Percentiles rank a stretch among this genome's conserved stretches.
phyloP scores from a whole-genome alignment of 2,888 invertebrate genomes.

The Apamea epomidion region DNA sequence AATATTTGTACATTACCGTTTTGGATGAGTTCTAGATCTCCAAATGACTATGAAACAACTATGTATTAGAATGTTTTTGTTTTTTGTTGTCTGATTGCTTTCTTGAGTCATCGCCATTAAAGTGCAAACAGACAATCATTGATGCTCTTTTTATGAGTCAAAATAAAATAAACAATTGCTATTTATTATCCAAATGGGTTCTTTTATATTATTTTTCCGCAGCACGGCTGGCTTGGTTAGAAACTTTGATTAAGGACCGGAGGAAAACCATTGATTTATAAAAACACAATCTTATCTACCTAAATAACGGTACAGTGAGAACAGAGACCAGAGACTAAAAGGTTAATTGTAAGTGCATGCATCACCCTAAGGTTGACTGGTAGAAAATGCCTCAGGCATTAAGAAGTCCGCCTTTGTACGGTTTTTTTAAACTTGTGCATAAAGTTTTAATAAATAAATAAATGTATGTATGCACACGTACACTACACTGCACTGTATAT shows the following conservation, averaged over 20 bases:
- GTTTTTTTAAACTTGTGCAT: no score
- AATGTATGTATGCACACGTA: not conserved
- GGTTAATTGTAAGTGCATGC: not conserved
- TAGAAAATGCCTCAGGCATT: not conserved
- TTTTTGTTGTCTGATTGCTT: not conserved
- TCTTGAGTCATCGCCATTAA: conserved; percentile 22
- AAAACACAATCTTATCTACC: not conserved
- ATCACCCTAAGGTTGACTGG: not conserved
- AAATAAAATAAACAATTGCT: conserved; percentile 6
- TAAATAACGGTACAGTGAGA: not conserved
- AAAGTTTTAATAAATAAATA: not conserved
- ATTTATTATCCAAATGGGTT: not conserved
- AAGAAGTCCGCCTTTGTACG: not conserved
- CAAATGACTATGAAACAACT: conserved; percentile 24
- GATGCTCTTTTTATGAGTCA: not conserved
- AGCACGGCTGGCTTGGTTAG: no score
- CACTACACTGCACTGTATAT: no score
- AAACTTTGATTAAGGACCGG: not conserved
- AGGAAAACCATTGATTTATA: not conserved
- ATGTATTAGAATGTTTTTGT: conserved; percentile 34
- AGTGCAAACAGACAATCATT: not conserved
- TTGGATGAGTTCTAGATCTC: conserved; percentile 43
- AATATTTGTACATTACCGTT: conserved; percentile 57
- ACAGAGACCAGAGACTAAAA: not conserved
- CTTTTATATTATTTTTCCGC: not conserved